A percentile compares a stretch with the other conserved stretches of the same genome.
phyloP scores from a whole-genome alignment of 2,113 vertebrate species.

The Antechinus stuartii region DNA sequence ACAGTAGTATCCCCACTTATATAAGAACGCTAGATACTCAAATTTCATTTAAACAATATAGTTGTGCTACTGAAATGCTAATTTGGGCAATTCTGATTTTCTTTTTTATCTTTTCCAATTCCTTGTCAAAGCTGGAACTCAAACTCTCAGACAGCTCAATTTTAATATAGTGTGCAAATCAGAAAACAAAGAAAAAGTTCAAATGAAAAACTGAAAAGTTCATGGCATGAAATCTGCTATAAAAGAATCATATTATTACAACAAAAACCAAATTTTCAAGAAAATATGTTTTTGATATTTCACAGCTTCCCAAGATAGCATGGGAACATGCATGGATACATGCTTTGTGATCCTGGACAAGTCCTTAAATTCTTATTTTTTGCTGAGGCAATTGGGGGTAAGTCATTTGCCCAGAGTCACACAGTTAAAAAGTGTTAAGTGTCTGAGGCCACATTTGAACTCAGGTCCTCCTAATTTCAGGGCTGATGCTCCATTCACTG shows the following conservation, averaged over 20 bases:
- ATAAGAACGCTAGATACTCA: conserved; percentile 12
- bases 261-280: neutral
- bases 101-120: neutral
- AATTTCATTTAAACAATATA: neutral
- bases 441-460: too few relatives aligned
- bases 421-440: too few relatives aligned
- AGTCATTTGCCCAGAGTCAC: too few relatives aligned
- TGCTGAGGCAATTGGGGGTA: too few relatives aligned
- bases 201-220: neutral
- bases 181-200: neutral
- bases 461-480: too few relatives aligned
- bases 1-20: neutral
- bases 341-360: neutral
- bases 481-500: too few relatives aligned
- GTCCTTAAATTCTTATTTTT: neutral
- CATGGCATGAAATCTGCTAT: neutral
- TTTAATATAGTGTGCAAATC: neutral
- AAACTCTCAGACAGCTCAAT: conserved; percentile 45
- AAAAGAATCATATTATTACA: neutral
- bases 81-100: conserved; percentile 19
- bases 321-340: neutral
- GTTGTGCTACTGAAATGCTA: neutral
- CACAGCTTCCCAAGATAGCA: neutral
- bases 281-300: neutral
- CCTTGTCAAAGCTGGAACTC: conserved; percentile 34